phyloP scores from a whole-genome alignment of 2,113 vertebrate species.

The Taurulus bubalis region DNA sequence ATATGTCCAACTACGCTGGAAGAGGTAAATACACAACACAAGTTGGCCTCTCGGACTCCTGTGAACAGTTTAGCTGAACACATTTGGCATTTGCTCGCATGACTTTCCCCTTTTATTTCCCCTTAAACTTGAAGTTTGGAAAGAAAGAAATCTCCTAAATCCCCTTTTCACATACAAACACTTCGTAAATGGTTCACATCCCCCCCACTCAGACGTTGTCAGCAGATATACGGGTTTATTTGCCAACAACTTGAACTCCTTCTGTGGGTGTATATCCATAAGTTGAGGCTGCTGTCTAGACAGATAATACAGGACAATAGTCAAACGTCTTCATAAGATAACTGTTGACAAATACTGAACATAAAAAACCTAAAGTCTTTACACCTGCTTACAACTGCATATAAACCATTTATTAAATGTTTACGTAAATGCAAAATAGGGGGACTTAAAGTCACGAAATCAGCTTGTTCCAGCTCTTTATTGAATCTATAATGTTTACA shows the following conservation, averaged over 20 bases:
- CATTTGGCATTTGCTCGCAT: not conserved
- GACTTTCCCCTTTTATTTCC: not conserved
- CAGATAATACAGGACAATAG: not conserved
- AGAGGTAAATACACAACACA: conserved; percentile 83
- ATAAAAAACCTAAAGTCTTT: not conserved
- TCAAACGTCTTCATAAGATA: not conserved
- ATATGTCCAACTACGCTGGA: conserved; percentile 82
- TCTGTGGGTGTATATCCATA: not conserved
- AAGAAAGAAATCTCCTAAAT: not conserved
- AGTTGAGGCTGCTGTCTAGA: not conserved
- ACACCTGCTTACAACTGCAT: not conserved
- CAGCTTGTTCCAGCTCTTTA: not conserved
- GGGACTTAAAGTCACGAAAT: not conserved
- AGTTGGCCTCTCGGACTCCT: not conserved
- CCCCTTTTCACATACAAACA: not conserved
- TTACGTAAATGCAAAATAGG: not conserved
- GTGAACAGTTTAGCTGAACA: not conserved
- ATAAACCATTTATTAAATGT: not conserved
- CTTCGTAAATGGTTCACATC: not conserved
- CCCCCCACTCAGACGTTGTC: not conserved
- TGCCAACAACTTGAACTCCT: not conserved
- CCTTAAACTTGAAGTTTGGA: not conserved
- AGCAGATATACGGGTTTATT: not conserved
- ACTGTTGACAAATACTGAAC: not conserved
- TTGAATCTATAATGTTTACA: not conserved